Base-by-base conservation (phyloP, 2,113 vertebrate genomes). In the Phaethon lepturus region DNA sequence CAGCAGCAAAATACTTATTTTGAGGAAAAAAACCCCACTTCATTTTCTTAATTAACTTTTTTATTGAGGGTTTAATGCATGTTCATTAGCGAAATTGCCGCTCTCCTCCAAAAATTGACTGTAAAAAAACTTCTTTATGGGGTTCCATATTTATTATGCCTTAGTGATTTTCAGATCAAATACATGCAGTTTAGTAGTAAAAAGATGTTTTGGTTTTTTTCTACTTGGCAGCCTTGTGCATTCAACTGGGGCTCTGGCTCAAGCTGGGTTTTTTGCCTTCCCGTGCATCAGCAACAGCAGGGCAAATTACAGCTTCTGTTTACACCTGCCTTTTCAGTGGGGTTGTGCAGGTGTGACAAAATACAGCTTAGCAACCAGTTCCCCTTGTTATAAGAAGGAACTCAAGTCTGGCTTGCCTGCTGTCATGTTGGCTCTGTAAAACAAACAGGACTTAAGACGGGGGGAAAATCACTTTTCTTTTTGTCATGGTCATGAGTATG, bases 41-140 rank as follows among this genome's bases (percentile, higher is more conserved):
- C 29, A 83, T 95, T 95, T 94, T 91, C 90, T 94, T 97, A 94
- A 97, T 97, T 98, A 97, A 95, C 83, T 93, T 95, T 94, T 96
- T 92, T 74, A 92, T 95, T 86, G 74, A 93, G 86, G 24, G 16
- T 91, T 92, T 97, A 95, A 91, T 96, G 64, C 66, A 40, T 77
- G 82, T 67, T 98, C 86, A 80, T 97, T 97, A 93, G 29, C 94
- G 73, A 88, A 95, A 92, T 86, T 86, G 63, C n/a, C 64, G 40
- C 38, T 96, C 71, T 80, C 28, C 40, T 90, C 85, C 42, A 13
- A 84, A 97, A 95, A 96, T 28, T 59, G 74, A 75, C 58, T 90
- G 26, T 72, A 80, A 88, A 96, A 88, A 80, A 77, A 73, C 25
- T 79, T 91, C 77, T 89, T 88, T 66, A 59, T 73, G 60, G 60